Percentiles rank a stretch among this genome's conserved stretches.
These are phyloP conservation scores for Esox masquinongy DNA, from an alignment of 2,797 vertebrate species.

Conservation along the genomic window DNA sequence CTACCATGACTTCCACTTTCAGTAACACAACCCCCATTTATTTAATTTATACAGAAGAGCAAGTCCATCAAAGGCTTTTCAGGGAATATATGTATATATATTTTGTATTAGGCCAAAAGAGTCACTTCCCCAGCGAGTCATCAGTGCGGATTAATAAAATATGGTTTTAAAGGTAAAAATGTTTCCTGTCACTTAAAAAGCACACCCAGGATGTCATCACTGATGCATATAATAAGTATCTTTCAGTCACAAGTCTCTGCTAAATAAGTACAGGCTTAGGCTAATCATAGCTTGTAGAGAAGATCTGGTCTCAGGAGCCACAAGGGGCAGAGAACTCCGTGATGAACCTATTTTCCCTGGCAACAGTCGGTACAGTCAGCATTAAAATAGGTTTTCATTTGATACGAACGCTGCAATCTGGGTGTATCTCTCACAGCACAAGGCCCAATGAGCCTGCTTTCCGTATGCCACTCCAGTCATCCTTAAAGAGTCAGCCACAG, in stretches of 20 bases:
- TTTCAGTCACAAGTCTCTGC: slow-evolving; percentile 51
- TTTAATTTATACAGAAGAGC: too few relatives aligned
- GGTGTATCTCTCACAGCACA: slow-evolving; percentile 73
- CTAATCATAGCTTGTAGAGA: slow-evolving; percentile 73
- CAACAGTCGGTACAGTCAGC: slow-evolving; percentile 67
- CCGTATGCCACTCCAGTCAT: slow-evolving; percentile 51
- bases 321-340: slow-evolving; percentile 68
- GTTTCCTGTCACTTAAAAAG: neutral
- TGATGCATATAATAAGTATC: slow-evolving; percentile 43
- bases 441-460: slow-evolving; percentile 65
- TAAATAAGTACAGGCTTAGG: slow-evolving; percentile 61
- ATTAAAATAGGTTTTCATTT: slow-evolving; percentile 76
- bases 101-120: neutral
- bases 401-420: slow-evolving; percentile 71
- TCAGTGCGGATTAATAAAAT: neutral
- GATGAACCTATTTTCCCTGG: slow-evolving; percentile 75
- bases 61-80: too few relatives aligned
- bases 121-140: neutral
- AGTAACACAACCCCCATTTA: too few relatives aligned
- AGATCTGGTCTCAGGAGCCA: slow-evolving; percentile 66
- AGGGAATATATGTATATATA: too few relatives aligned
- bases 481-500: slow-evolving; percentile 1
- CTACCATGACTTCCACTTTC: too few relatives aligned
- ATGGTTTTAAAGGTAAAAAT: neutral
- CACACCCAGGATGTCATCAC: slow-evolving; percentile 35